Conservation (phyloP, 2,888 invertebrate species). For the Hydroisotoma schaefferi region DNA sequence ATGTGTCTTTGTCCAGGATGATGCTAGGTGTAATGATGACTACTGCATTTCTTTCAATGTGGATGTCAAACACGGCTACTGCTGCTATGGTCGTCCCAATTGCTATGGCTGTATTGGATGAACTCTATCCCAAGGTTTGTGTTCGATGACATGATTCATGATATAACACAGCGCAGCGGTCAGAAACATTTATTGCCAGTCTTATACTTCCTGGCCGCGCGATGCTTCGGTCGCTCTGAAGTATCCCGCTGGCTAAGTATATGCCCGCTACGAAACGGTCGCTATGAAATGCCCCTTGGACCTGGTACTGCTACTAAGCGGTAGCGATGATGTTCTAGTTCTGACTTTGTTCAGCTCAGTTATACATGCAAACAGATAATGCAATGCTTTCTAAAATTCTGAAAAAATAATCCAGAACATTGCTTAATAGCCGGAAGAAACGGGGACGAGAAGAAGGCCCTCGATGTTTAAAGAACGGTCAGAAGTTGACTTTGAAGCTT, state of each 20-base stretch:
- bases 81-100: constrained; percentile 93
- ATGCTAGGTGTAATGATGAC: constrained; percentile 20
- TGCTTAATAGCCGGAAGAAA: constrained; percentile 10
- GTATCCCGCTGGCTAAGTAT: no score
- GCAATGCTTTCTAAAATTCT: background rate
- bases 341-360: no score
- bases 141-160: constrained; percentile 6
- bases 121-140: constrained; percentile 58
- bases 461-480: constrained; percentile 31
- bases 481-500: constrained; percentile 21
- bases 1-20: background rate
- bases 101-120: constrained; percentile 76
- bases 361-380: background rate
- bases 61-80: constrained; percentile 81
- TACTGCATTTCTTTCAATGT: constrained; percentile 9
- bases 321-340: no score
- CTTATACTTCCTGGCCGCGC: no score
- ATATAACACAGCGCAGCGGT: background rate
- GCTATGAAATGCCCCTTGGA: no score
- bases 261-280: no score
- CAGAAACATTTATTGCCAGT: no score
- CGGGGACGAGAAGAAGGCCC: constrained; percentile 9
- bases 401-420: background rate
- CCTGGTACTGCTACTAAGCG: no score
- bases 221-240: background rate